Conservation (phyloP, 2,797 vertebrate species). For the Enteromius radiatus region DNA sequence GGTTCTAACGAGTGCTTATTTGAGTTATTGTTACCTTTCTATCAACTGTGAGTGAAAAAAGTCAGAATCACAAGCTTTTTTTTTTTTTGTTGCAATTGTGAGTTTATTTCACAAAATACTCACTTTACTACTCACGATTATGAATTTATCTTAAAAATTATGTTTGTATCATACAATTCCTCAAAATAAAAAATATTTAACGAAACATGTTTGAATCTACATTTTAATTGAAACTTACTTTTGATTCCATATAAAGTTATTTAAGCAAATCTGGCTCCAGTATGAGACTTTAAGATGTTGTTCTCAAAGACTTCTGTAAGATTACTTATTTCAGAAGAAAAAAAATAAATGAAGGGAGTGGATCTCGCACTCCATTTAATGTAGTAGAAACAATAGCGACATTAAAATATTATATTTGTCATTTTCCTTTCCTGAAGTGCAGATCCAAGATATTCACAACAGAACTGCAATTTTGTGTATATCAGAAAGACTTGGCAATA, state of each 20-base stretch:
- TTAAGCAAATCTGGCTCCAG: background rate
- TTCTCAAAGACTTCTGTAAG: background rate
- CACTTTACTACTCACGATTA: too few species aligned
- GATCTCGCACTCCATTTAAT: background rate
- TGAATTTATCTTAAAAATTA: too few species aligned
- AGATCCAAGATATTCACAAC: background rate
- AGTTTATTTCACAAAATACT: too few species aligned
- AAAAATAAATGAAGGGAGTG: background rate
- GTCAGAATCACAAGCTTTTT: too few species aligned
- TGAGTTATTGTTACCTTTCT: too few species aligned
- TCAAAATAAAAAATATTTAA: background rate
- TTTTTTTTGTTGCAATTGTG: too few species aligned
- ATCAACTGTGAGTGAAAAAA: too few species aligned
- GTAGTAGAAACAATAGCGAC: background rate
- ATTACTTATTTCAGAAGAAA: background rate
- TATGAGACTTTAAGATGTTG: background rate
- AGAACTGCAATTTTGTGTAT: conserved; percentile 4
- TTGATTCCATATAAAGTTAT: conserved; percentile 8
- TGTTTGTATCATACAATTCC: too few species aligned
- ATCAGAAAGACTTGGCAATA: conserved; percentile 8
- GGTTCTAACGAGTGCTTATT: too few species aligned
- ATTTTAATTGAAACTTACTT: background rate
- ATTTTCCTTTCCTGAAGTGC: background rate
- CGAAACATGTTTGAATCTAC: background rate
- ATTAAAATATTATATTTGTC: background rate